These are phyloP conservation scores for Agonum fuliginosum DNA, from an alignment of 2,888 invertebrate genomes.

Conservation along the genomic window DNA sequence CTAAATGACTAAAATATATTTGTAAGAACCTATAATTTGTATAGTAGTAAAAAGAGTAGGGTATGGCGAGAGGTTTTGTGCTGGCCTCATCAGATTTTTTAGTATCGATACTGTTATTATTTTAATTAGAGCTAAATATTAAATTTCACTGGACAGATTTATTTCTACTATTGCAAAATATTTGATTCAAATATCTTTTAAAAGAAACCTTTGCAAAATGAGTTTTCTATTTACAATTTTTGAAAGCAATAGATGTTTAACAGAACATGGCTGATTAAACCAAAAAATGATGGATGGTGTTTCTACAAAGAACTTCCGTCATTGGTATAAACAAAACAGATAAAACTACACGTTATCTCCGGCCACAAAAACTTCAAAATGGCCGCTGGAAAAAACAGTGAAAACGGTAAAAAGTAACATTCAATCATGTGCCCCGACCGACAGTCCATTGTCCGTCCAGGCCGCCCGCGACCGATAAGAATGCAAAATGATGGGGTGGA, in stretches of 20 bases:
- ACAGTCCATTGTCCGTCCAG: conserved; percentile 23
- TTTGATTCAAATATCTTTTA: too few relatives aligned
- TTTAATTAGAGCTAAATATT: too few relatives aligned
- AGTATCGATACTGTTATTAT: too few relatives aligned
- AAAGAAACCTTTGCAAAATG: background rate
- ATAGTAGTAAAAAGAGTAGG: too few relatives aligned
- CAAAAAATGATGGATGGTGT: conserved; percentile 3
- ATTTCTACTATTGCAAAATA: too few relatives aligned
- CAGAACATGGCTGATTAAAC: too few relatives aligned
- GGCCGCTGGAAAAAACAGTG: conserved; percentile 1
- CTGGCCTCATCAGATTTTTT: too few relatives aligned
- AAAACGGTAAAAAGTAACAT: conserved; percentile 33
- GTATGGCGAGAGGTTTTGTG: too few relatives aligned
- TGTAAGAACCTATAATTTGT: too few relatives aligned
- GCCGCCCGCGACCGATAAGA: conserved; percentile 9
- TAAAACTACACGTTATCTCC: conserved; percentile 9
- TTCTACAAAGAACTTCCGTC: conserved; percentile 13
- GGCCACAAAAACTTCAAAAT: conserved; percentile 19
- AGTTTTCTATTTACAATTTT: background rate
- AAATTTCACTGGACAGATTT: too few relatives aligned
- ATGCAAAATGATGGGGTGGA: conserved; percentile 35
- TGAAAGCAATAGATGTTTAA: too few relatives aligned
- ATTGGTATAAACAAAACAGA: conserved; percentile 36
- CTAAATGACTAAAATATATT: too few relatives aligned
- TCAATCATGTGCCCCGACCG: conserved; percentile 9